A percentile compares a stretch with the other conserved stretches of the same genome.
Conservation (phyloP, 2,113 vertebrate species). For the Cololabis saira region DNA sequence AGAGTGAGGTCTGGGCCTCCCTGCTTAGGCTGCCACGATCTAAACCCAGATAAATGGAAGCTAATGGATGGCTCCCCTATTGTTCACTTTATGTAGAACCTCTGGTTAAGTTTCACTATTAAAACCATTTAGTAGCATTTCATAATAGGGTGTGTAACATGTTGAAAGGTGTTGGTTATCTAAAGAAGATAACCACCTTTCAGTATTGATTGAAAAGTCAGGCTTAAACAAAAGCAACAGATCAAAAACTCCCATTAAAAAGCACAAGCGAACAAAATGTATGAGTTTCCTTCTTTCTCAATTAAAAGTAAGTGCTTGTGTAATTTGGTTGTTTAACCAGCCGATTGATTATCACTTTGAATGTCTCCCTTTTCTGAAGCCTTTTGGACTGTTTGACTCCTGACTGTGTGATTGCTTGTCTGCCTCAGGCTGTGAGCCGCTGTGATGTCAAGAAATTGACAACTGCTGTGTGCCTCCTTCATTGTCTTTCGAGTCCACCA, state of each 20-base stretch:
- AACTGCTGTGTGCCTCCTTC: constrained; percentile 3
- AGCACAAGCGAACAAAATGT: constrained; percentile 15
- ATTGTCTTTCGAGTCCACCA: background rate
- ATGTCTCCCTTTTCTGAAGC: constrained; percentile 31
- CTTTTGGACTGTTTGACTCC: constrained; percentile 25
- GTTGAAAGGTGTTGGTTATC: too few relatives aligned
- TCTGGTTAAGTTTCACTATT: too few relatives aligned
- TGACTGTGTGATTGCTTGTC: constrained; percentile 22
- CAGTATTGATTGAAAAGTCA: too few relatives aligned
- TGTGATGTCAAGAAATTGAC: constrained; percentile 30
- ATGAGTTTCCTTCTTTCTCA: constrained; percentile 18
- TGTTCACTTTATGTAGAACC: too few relatives aligned
- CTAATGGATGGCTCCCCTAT: too few relatives aligned
- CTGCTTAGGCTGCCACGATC: too few relatives aligned
- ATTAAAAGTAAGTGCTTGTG: constrained; percentile 43
- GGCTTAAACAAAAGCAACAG: background rate
- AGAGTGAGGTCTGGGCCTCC: too few relatives aligned
- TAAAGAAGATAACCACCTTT: too few relatives aligned
- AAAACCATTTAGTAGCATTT: too few relatives aligned
- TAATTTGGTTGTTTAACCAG: constrained; percentile 57
- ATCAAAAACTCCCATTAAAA: background rate
- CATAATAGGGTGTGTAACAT: too few relatives aligned
- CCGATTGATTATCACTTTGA: constrained; percentile 49
- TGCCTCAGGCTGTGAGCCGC: constrained; percentile 1
- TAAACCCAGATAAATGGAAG: too few relatives aligned